Conservation (phyloP, 2,797 vertebrate species). For the Paedocypris micromegethes region DNA sequence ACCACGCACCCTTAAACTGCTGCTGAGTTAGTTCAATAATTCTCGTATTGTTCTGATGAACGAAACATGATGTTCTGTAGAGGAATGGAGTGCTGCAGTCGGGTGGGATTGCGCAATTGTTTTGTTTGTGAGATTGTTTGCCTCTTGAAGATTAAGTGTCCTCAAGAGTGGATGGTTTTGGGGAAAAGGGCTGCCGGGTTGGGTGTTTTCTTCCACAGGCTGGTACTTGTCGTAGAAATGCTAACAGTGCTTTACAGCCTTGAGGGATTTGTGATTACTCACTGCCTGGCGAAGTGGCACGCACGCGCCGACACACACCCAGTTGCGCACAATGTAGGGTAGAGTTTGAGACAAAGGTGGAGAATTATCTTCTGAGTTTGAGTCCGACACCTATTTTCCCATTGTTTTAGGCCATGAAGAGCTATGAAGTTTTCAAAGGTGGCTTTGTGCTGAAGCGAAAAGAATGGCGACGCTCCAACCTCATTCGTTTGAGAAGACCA, state of each 20-base stretch:
- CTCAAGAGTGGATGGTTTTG: slow-evolving; percentile 17
- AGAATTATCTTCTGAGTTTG: background rate
- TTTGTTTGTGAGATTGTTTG: slow-evolving; percentile 3
- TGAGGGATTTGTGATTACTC: slow-evolving; percentile 28
- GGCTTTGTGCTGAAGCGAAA: slow-evolving; percentile 11
- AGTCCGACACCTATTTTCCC: background rate
- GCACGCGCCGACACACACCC: slow-evolving; percentile 32
- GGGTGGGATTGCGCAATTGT: background rate
- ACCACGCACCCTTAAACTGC: no score
- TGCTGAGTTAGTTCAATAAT: no score
- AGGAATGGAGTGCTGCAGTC: no score
- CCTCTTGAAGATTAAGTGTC: slow-evolving; percentile 13
- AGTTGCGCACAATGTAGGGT: slow-evolving; percentile 1
- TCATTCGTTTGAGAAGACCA: background rate
- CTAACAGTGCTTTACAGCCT: slow-evolving; percentile 21
- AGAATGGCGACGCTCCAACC: background rate
- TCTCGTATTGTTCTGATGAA: no score
- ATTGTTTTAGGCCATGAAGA: background rate
- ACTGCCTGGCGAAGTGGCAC: slow-evolving; percentile 25
- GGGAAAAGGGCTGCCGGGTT: background rate
- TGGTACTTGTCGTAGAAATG: slow-evolving; percentile 37
- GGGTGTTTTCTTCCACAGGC: slow-evolving; percentile 31
- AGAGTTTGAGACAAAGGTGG: slow-evolving; percentile 10
- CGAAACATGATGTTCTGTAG: no score
- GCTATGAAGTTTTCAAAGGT: slow-evolving; percentile 14